These are phyloP conservation scores for Fistularia tabacaria DNA, from an alignment of 2,797 vertebrate genomes.

Conservation along the genomic window DNA sequence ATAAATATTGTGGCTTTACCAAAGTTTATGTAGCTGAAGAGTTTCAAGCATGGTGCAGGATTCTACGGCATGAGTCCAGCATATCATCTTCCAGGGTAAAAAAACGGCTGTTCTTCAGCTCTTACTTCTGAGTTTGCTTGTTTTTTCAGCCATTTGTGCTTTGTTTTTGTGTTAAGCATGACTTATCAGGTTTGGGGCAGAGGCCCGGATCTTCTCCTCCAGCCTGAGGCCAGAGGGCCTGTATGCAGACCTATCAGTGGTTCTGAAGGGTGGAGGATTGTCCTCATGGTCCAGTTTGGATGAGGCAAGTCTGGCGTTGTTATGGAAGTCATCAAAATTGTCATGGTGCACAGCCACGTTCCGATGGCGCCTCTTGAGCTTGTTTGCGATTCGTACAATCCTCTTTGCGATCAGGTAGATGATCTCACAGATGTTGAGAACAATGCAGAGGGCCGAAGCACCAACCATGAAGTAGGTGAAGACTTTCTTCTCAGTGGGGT, in stretches of 20 bases:
- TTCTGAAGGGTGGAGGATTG: slow-evolving; percentile 60
- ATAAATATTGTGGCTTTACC: slow-evolving; percentile 45
- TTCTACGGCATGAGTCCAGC: slow-evolving; percentile 34
- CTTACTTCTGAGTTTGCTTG: slow-evolving; percentile 27
- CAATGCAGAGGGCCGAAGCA: slow-evolving; percentile 89
- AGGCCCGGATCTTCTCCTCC: slow-evolving; percentile 66
- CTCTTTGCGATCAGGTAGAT: slow-evolving; percentile 89
- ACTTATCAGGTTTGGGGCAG: slow-evolving; percentile 74
- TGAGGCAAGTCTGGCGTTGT: slow-evolving; percentile 44
- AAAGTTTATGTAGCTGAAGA: slow-evolving; percentile 22
- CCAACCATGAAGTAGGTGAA: slow-evolving; percentile 99
- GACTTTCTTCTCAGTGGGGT: slow-evolving; percentile 94
- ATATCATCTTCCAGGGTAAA: slow-evolving; percentile 39
- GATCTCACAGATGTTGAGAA: slow-evolving; percentile 93
- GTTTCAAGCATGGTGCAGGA: slow-evolving; percentile 28
- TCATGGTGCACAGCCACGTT: accelerated
- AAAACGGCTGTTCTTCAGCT: slow-evolving; percentile 24
- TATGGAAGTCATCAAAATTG: slow-evolving; percentile 61
- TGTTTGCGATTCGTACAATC: slow-evolving; percentile 44
- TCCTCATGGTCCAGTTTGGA: slow-evolving; percentile 34
- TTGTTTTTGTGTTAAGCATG: slow-evolving; percentile 16
- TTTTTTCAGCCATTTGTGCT: slow-evolving; percentile 5
- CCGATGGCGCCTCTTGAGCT: slow-evolving; percentile 34
- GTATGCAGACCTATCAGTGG: slow-evolving; percentile 22
- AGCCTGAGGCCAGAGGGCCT: slow-evolving; percentile 16